Evolutionary conservation across 1,140 invertebrate genomes (phyloP).

Genomic region (Drosophila hydei): DNA sequence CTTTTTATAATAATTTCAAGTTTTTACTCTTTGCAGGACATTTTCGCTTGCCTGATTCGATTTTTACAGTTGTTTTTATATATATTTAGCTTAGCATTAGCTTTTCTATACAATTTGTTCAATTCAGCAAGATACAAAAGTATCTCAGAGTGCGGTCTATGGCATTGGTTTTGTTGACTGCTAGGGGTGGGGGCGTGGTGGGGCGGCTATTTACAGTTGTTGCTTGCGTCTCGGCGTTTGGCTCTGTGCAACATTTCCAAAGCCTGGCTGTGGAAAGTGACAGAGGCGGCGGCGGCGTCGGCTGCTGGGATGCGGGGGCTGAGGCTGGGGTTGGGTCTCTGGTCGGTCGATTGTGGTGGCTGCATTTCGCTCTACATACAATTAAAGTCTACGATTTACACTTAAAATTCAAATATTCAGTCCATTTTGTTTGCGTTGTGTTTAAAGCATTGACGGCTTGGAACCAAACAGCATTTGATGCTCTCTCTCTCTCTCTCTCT

Average conservation of each 20-base stretch:
- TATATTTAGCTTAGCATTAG: constrained; percentile 62
- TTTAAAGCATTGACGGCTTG: constrained; percentile 83
- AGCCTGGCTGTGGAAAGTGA: constrained; percentile 74
- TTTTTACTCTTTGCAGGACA: constrained; percentile 13
- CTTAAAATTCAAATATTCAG: constrained; percentile 84
- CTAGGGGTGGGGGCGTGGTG: constrained; percentile 6
- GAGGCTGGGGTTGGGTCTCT: constrained; percentile 9
- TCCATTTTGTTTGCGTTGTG: constrained; percentile 84
- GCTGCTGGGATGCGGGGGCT: not conserved
- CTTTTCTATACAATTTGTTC: constrained; percentile 79
- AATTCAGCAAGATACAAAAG: constrained; percentile 49
- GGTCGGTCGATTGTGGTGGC: constrained; percentile 26
- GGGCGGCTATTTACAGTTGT: constrained; percentile 70
- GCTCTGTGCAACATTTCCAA: constrained; percentile 64
- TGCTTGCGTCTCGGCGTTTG: constrained; percentile 16
- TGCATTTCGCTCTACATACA: constrained; percentile 69
- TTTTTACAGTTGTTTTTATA: constrained; percentile 33
- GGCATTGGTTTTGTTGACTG: constrained; percentile 35
- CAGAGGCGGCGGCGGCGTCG: constrained; percentile 28
- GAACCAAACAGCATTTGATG: constrained; percentile 82
- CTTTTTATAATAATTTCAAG: constrained; percentile 42
- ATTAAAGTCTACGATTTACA: constrained; percentile 83
- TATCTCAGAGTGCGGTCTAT: constrained; percentile 45
- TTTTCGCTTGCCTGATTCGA: constrained; percentile 1
- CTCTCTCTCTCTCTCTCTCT: constrained; percentile 55